Percentiles rank a stretch among this genome's conserved stretches.
phyloP scores from a whole-genome alignment of 2,797 vertebrate species.

The Pterois miles region DNA sequence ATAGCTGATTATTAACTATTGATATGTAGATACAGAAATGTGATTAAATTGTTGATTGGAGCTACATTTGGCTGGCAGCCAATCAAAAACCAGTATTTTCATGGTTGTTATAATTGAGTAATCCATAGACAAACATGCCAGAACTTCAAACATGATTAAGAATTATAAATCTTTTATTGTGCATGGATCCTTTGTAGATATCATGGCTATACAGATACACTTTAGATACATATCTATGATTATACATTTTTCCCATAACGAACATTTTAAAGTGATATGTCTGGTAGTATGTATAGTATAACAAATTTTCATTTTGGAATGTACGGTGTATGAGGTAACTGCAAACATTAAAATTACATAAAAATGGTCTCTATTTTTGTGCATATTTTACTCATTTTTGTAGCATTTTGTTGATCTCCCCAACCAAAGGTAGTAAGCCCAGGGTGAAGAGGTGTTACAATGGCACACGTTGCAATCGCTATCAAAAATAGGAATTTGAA shows the following conservation, averaged over 20 bases:
- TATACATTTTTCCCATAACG: conserved; percentile 91
- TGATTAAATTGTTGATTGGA: neutral
- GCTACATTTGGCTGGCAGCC: neutral
- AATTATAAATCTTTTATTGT: conserved; percentile 99
- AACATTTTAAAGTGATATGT: conserved; percentile 98
- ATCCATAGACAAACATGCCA: conserved; percentile 4
- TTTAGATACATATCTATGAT: conserved; percentile 94
- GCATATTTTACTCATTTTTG: conserved; percentile 84
- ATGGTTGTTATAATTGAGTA: neutral
- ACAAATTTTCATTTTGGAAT: conserved; percentile 97
- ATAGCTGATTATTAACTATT: neutral
- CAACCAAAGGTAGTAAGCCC: conserved; percentile 82
- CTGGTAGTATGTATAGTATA: conserved; percentile 94
- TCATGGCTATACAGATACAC: conserved; percentile 94
- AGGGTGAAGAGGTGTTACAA: conserved; percentile 87
- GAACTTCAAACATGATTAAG: conserved; percentile 79
- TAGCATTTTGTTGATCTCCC: conserved; percentile 77
- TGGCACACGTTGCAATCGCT: conserved; percentile 91
- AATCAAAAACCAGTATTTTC: neutral
- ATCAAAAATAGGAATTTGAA: conserved; percentile 93
- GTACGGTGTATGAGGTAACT: conserved; percentile 98
- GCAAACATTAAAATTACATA: conserved; percentile 98
- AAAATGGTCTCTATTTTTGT: conserved; percentile 91
- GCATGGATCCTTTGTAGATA: conserved; percentile 94
- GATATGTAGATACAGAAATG: neutral